phyloP scores from a whole-genome alignment of 2,797 vertebrate species.

The Chiloscyllium punctatum region DNA sequence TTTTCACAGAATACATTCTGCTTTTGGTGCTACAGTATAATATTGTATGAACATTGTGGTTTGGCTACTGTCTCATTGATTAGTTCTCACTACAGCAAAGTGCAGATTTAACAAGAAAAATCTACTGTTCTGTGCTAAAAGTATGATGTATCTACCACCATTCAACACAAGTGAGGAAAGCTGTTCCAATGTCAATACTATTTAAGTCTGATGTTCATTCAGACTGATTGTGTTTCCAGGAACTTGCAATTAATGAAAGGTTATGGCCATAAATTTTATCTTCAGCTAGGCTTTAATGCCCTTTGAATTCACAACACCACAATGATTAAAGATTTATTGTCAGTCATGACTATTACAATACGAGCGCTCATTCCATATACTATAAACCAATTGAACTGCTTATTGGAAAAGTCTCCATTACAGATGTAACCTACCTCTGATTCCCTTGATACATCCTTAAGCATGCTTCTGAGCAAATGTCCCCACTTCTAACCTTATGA shows the following conservation, averaged over 20 bases:
- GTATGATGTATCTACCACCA: neutral
- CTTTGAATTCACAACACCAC: neutral
- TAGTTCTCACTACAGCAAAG: neutral
- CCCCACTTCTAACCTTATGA: too few species aligned
- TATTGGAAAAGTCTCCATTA: neutral
- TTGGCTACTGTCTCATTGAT: neutral
- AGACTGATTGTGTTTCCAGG: neutral
- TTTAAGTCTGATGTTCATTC: constrained; percentile 2
- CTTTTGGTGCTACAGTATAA: neutral
- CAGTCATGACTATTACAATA: neutral
- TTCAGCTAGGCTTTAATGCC: neutral
- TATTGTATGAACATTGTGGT: neutral
- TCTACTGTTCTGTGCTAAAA: neutral
- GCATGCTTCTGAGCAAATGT: neutral
- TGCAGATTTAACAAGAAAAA: neutral
- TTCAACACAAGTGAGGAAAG: neutral
- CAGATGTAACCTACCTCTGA: neutral
- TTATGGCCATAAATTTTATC: neutral
- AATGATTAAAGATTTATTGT: neutral
- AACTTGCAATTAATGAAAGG: neutral
- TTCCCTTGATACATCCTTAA: neutral
- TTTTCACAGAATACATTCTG: neutral
- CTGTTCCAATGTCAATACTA: neutral
- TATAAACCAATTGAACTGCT: neutral
- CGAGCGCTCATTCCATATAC: neutral